Evolutionary conservation across 2,797 vertebrate genomes (phyloP), one percentile per base, ranked within the genome.

Genomic region (Sebastes itinus): DNA sequence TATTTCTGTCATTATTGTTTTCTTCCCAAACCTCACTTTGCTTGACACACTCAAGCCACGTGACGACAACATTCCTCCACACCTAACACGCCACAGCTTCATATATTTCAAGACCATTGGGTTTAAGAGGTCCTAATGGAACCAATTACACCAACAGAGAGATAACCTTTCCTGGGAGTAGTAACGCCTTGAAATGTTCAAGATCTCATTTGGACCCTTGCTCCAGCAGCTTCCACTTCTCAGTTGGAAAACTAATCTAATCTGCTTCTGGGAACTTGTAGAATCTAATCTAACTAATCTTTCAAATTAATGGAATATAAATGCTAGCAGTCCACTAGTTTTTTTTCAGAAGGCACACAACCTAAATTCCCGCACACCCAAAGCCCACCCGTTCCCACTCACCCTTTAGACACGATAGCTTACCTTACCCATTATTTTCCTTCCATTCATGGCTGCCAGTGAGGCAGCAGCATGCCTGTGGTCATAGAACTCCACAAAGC

Each of bases 381-480:
- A 35, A 82, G 18, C 87, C 89, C 87, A 86, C 89, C 88, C 90
- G 8, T 87, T 85, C 93, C 89, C 89, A 96, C 95, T 95, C 95
- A 96, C 96, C 95, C 94, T 93, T 83, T 90, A 96, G 94, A 94
- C 92, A 94, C 58, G 95, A 95, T 95, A 96, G 93, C 96, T 97
- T 98, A 99, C 98, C 98, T 99, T 99, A 97, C 98, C 98, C 97
- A 99, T 97, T 96, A 99, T 99, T 97, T 99, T 99, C 96, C 98
- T 96, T 89, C 98, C 98, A 78, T 99, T 99, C 97, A 99, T 99
- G 71, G 98, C 98, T 87, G 97, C 98, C 92, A 99, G 92, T 0
- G 98, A 98, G 27, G 98, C 98, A 59, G 98, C 98, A 74, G 98
- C 98, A 72, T 99, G 98, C 90, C 97, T 97, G 95, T 99, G 98